Conservation (phyloP, 2,888 invertebrate species). For the Latrodectus elegans region DNA sequence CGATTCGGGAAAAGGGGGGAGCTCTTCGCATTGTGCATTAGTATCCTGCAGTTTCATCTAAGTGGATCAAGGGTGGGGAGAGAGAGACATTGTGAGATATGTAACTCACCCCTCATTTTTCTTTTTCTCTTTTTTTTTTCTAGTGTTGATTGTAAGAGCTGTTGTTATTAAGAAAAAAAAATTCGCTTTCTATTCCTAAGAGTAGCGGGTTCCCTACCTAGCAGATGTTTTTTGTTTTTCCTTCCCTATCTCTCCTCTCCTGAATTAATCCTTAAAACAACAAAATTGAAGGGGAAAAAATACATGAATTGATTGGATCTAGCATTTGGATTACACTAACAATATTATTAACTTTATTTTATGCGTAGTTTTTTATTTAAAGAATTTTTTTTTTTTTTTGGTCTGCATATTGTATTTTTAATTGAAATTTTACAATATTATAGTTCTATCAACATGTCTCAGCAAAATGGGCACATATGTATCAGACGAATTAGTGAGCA, state of each 20-base stretch:
- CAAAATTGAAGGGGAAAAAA: neutral
- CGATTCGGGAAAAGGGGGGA: neutral
- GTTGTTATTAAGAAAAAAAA: neutral
- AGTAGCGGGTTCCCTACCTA: neutral
- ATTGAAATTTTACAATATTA: no score
- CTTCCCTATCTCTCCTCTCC: neutral
- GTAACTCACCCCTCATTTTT: neutral
- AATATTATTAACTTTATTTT: no score
- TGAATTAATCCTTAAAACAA: neutral
- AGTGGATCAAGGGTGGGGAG: neutral
- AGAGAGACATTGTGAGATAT: neutral
- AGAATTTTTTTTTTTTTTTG: no score
- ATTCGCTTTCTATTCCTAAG: neutral
- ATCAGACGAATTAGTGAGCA: no score
- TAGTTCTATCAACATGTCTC: no score
- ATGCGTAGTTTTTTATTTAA: no score
- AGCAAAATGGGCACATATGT: no score
- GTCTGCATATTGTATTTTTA: no score
- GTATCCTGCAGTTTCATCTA: neutral
- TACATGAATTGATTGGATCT: neutral
- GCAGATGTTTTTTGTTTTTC: neutral
- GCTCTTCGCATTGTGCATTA: neutral
- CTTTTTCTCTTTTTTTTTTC: no score
- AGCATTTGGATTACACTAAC: no score
- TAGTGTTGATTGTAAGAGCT: neutral